Evolutionary conservation across 2,113 vertebrate genomes (phyloP), one percentile per base, ranked within the genome.

Genomic region (Sterrhoptilus dennistouni): DNA sequence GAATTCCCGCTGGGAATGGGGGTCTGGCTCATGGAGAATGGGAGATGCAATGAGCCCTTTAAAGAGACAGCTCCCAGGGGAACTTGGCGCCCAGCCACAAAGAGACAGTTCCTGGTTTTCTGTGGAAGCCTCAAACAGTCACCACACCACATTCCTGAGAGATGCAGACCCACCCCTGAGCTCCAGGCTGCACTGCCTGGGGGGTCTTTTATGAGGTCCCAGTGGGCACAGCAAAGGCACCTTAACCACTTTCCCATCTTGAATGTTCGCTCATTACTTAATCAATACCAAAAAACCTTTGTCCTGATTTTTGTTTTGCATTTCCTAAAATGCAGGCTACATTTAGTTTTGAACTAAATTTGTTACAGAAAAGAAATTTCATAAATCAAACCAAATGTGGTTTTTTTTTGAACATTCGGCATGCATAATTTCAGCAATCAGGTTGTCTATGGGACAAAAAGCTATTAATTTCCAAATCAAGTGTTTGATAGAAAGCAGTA

Each of bases 61-160:
- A 98, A 98, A 97, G 74, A 98, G 97, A 98, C 98, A 98, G 98
- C 96, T 96, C 92, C 96, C 92, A 59, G 78, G 35, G 59, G 86
- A 80, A 82, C 71, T 33, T 63, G 61, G 93, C 71, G 90, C 93
- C 44, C 42, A 5, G 36, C 60, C 52, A 35, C 36, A 61, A 11
- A 22, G 28, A 56, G 54, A 27, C 6, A 27, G 9, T 52, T 4
- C 11, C 28, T 9, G 2, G 5, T 47, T 83, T 76, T 64, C 57
- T 17, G 45, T 2, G 68, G 38, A 80, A 68, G 59, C 71, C 49
- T 42, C 1, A 3, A 25, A 21, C 11, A 23, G 42, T 33, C 44
- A 15, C 64, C 52, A 5, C 29, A 33, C 20, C n/a, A 2, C 3
- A 3, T 1, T 65, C 23, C 89, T 31, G 47, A 27, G 1, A 14